phyloP scores from a whole-genome alignment of 2,888 invertebrate genomes.

The Epiblema foenella region DNA sequence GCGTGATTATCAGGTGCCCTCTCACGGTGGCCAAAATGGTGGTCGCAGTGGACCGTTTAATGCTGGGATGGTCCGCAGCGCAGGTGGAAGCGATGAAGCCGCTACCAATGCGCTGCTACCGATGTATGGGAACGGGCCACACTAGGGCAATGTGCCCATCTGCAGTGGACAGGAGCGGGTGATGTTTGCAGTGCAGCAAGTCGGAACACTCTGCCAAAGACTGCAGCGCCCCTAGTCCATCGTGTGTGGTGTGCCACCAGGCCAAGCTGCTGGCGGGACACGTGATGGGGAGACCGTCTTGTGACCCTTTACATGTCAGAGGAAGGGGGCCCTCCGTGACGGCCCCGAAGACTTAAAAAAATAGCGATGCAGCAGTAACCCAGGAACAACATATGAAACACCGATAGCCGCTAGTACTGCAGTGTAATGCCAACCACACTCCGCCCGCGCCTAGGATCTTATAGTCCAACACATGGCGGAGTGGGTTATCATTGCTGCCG shows the following conservation, averaged over 20 bases:
- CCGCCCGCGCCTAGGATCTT: neutral
- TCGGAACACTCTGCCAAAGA: neutral
- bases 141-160: too few relatives aligned
- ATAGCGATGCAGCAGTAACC: too few relatives aligned
- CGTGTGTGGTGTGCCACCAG: constrained; percentile 20
- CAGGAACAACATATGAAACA: too few relatives aligned
- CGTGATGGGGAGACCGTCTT: too few relatives aligned
- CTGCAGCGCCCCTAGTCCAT: neutral
- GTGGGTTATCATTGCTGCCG: neutral
- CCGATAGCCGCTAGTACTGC: neutral
- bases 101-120: constrained; percentile 3
- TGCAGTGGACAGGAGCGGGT: neutral
- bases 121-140: constrained; percentile 11
- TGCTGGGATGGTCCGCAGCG: constrained; percentile 7
- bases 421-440: neutral
- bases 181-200: constrained; percentile 4
- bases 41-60: neutral
- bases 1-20: neutral
- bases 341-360: too few relatives aligned
- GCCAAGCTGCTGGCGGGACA: neutral
- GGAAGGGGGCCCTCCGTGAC: too few relatives aligned
- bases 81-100: neutral
- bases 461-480: neutral
- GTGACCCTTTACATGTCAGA: too few relatives aligned
- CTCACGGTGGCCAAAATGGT: neutral